Conservation (phyloP, 2,888 invertebrate species). For the Fabriciana adippe region DNA sequence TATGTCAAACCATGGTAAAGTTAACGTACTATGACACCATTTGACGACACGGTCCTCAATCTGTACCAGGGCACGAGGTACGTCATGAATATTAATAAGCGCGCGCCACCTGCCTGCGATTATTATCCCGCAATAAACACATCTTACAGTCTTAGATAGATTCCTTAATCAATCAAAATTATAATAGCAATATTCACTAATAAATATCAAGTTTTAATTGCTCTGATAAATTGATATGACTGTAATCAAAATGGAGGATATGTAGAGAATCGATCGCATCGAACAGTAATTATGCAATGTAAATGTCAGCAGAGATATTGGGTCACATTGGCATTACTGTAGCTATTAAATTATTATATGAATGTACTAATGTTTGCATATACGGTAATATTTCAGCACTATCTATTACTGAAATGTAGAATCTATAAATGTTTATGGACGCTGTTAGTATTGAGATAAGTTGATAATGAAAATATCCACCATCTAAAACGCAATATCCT, state of each 20-base stretch:
- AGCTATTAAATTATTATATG: background rate
- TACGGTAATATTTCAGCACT: too few species aligned
- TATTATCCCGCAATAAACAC: constrained; percentile 43
- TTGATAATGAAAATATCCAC: background rate
- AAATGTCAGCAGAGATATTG: constrained; percentile 17
- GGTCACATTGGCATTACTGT: constrained; percentile 12
- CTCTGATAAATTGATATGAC: constrained; percentile 20
- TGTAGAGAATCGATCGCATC: constrained; percentile 15
- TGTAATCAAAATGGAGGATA: constrained; percentile 27
- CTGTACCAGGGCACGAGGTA: constrained; percentile 56
- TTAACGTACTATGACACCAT: constrained; percentile 48
- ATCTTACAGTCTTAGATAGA: constrained; percentile 15
- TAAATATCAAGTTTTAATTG: constrained; percentile 1
- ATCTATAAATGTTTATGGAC: background rate
- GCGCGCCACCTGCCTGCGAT: constrained; percentile 61
- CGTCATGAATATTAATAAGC: constrained; percentile 76
- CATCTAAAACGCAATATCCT: constrained; percentile 6
- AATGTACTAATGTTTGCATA: background rate
- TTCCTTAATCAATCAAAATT: constrained; percentile 17
- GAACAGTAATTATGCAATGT: constrained; percentile 23
- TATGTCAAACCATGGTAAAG: constrained; percentile 27
- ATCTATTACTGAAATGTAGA: too few species aligned
- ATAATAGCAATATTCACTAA: constrained; percentile 5
- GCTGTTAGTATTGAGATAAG: background rate
- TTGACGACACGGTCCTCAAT: constrained; percentile 56